phyloP scores from a whole-genome alignment of 2,888 invertebrate species.

The Micropterix aruncella region DNA sequence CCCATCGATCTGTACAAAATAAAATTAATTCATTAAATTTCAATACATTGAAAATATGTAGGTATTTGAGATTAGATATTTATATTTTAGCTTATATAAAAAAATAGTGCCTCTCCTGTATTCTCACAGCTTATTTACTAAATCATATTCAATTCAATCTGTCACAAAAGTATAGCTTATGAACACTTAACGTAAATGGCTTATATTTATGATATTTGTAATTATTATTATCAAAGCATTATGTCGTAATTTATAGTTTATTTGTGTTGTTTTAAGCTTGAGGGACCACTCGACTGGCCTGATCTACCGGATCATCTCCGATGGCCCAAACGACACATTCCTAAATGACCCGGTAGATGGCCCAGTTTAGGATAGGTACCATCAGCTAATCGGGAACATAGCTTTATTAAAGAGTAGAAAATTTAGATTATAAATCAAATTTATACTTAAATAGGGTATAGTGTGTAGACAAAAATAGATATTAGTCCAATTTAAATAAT shows the following conservation, averaged over 20 bases:
- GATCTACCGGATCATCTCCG: constrained; percentile 12
- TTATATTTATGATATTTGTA: too few relatives aligned
- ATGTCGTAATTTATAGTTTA: neutral
- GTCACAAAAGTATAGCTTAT: too few relatives aligned
- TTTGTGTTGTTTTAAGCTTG: constrained; percentile 12
- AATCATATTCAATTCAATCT: too few relatives aligned
- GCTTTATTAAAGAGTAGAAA: constrained; percentile 45
- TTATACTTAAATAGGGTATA: neutral
- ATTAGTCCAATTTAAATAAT: neutral
- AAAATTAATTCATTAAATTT: too few relatives aligned
- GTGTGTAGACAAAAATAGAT: neutral
- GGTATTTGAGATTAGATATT: too few relatives aligned
- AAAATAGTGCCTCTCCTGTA: too few relatives aligned
- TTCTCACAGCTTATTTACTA: too few relatives aligned
- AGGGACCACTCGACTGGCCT: constrained; percentile 13
- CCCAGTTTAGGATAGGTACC: constrained; percentile 13
- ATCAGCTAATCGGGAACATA: constrained; percentile 47
- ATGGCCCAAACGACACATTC: too few relatives aligned
- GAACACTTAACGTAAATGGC: too few relatives aligned
- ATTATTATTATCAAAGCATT: neutral
- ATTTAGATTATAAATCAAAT: constrained; percentile 9
- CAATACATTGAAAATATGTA: too few relatives aligned
- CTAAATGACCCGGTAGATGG: constrained; percentile 13
- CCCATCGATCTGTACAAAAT: too few relatives aligned
- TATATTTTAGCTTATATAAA: too few relatives aligned